Evolutionary conservation across 2,888 invertebrate species (phyloP).

Genomic region (Anoncus sp.): DNA sequence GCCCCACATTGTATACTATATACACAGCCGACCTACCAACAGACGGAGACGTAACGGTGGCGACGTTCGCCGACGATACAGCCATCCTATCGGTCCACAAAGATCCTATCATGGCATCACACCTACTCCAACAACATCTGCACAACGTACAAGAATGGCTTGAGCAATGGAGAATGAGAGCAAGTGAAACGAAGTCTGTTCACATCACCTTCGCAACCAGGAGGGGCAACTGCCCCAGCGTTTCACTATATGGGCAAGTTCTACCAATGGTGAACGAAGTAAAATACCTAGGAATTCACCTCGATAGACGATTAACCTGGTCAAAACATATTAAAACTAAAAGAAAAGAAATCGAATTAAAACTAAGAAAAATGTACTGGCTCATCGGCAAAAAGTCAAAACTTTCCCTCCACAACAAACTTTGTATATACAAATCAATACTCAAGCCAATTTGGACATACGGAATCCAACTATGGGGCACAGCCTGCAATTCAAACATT

Average conservation of each 20-base stretch:
- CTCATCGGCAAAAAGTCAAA: conserved; percentile 41
- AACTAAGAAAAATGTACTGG: conserved; percentile 51
- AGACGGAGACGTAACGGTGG: not conserved
- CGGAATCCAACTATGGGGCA: conserved; percentile 51
- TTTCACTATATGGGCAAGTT: conserved; percentile 48
- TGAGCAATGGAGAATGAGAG: conserved; percentile 67
- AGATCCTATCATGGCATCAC: no score
- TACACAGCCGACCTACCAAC: conserved; percentile 63
- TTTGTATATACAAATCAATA: conserved; percentile 48
- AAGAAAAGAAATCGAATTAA: conserved; percentile 44
- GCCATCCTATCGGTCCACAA: no score
- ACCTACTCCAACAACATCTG: no score
- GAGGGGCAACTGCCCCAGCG: conserved; percentile 39
- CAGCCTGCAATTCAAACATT: conserved; percentile 46
- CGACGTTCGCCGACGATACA: no score
- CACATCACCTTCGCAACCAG: conserved; percentile 67
- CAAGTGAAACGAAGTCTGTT: conserved; percentile 66
- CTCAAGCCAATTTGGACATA: conserved; percentile 57
- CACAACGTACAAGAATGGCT: conserved; percentile 38
- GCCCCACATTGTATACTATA: conserved; percentile 61
- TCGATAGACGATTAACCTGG: conserved; percentile 63
- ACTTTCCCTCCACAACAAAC: conserved; percentile 43
- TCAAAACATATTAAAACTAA: conserved; percentile 37
- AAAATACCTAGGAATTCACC: conserved; percentile 67
- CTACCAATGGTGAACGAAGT: conserved; percentile 57